Evolutionary conservation across 2,113 vertebrate genomes (phyloP).

Genomic region (Piliocolobus tephrosceles): DNA sequence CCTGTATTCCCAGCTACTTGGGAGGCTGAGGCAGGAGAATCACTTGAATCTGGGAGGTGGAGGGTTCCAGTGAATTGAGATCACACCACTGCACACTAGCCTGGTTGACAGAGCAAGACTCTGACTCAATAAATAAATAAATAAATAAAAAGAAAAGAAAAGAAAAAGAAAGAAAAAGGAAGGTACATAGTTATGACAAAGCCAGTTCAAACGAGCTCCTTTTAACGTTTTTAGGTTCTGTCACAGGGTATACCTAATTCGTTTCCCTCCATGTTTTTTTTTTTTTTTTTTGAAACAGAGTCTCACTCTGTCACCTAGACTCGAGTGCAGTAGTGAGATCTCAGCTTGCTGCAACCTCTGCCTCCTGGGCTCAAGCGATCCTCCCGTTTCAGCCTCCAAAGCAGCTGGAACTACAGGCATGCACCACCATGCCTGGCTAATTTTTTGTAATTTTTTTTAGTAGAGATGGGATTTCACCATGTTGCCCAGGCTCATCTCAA

Average conservation of each 20-base stretch:
- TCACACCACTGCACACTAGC: background rate
- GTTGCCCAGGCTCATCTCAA: no score
- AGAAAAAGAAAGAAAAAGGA: conserved; percentile 7
- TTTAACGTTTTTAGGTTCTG: background rate
- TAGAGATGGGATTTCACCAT: no score
- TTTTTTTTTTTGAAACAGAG: no score
- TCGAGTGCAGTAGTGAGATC: no score
- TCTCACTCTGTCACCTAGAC: no score
- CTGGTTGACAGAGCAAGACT: background rate
- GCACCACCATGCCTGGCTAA: no score
- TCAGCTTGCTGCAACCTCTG: no score
- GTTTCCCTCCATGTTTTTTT: background rate
- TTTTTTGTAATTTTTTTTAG: no score
- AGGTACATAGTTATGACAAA: background rate
- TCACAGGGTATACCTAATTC: background rate
- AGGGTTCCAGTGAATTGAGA: background rate
- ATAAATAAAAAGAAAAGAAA: no score
- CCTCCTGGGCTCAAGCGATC: no score
- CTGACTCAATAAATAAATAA: background rate
- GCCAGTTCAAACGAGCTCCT: background rate
- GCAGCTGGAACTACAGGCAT: no score
- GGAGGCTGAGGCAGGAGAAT: background rate
- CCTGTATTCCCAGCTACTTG: background rate
- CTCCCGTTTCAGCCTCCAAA: no score
- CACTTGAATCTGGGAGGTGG: background rate